Evolutionary conservation across 2,113 vertebrate species (phyloP).

Genomic region (Eolophus roseicapilla): DNA sequence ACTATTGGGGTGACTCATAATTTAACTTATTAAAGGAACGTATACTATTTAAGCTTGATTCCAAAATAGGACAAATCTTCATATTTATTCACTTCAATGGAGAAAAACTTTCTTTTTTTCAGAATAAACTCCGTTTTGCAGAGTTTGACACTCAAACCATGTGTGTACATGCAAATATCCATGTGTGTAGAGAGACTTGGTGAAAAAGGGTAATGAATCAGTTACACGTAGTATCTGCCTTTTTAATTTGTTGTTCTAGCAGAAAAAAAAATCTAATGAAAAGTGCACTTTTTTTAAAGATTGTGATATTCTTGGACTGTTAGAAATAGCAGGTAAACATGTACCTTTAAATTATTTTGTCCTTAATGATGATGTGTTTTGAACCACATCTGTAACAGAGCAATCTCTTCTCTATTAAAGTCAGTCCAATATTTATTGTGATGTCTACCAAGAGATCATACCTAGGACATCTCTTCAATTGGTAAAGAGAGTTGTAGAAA

Average conservation of each 20-base stretch:
- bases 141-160: not conserved
- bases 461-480: not conserved
- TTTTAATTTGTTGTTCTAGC: not conserved
- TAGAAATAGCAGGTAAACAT: not conserved
- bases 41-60: not conserved
- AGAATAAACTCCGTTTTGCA: not conserved
- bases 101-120: not conserved
- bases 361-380: not conserved
- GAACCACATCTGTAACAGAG: not conserved
- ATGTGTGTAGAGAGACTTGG: not conserved
- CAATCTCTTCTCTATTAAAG: not conserved
- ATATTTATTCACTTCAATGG: not conserved
- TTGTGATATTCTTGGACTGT: not conserved
- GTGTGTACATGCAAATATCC: not conserved
- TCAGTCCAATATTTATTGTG: not conserved
- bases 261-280: not conserved
- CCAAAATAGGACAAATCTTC: not conserved
- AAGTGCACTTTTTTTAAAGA: not conserved
- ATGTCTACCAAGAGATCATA: not conserved
- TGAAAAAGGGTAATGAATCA: not conserved
- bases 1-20: not conserved
- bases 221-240: not conserved
- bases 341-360: not conserved
- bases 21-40: not conserved
- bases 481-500: not conserved